These are phyloP conservation scores for Malthinus flaveolus DNA, from an alignment of 2,888 invertebrate species.

Conservation along the genomic window DNA sequence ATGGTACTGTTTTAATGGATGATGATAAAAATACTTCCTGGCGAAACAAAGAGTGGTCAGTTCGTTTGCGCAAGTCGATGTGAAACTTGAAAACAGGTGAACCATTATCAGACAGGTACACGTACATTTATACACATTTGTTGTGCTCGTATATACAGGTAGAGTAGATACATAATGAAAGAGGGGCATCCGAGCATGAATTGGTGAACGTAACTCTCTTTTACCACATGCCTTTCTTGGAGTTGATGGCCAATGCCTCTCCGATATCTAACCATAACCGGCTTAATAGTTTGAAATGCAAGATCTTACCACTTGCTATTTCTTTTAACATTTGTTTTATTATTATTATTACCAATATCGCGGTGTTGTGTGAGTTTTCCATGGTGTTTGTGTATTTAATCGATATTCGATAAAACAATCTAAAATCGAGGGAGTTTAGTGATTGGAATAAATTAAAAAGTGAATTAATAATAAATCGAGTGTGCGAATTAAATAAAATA, in stretches of 20 bases:
- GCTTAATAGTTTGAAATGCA: slow-evolving; percentile 32
- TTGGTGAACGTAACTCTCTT: slow-evolving; percentile 33
- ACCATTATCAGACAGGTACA: slow-evolving; percentile 34
- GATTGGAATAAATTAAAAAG: neutral
- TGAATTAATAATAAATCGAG: neutral
- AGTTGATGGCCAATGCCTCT: slow-evolving; percentile 39
- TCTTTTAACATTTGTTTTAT: slow-evolving; percentile 8
- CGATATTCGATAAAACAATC: neutral
- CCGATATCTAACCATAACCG: slow-evolving; percentile 36
- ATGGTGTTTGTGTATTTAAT: neutral
- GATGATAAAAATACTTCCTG: slow-evolving; percentile 22
- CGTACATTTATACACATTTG: slow-evolving; percentile 22
- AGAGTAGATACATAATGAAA: slow-evolving; percentile 30
- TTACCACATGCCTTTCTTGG: slow-evolving; percentile 36
- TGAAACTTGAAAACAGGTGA: slow-evolving; percentile 31
- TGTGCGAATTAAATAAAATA: slow-evolving; percentile 1
- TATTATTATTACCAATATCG: neutral
- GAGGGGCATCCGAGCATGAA: slow-evolving; percentile 39
- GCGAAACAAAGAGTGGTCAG: slow-evolving; percentile 26
- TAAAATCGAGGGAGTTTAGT: neutral
- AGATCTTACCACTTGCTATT: slow-evolving; percentile 20
- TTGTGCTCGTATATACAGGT: slow-evolving; percentile 24
- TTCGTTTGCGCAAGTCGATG: slow-evolving; percentile 31
- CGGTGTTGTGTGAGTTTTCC: neutral
- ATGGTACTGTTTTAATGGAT: slow-evolving; percentile 1